phyloP scores from a whole-genome alignment of 1,140 invertebrate species.

The Leptinotarsa defecta region DNA sequence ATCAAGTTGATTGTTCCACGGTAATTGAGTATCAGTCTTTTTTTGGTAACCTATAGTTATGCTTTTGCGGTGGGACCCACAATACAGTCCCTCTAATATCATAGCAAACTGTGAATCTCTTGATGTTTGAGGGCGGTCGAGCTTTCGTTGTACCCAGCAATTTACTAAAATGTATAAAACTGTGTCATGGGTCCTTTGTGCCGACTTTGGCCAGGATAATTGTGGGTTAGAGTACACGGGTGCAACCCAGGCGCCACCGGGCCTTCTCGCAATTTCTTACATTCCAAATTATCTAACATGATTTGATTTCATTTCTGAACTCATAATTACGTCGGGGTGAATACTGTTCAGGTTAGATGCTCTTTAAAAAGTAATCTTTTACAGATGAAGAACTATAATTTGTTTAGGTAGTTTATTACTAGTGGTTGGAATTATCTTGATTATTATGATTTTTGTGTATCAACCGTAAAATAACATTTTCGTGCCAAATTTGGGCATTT shows the following conservation, averaged over 20 bases:
- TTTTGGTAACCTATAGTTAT: conserved; percentile 34
- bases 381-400: conserved; percentile 23
- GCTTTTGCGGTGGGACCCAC: conserved; percentile 33
- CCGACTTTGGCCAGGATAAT: conserved; percentile 29
- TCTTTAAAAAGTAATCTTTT: conserved; percentile 29
- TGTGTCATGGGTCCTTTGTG: conserved; percentile 25
- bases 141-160: conserved; percentile 33
- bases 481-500: too few species aligned
- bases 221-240: conserved; percentile 34
- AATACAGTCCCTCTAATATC: conserved; percentile 21
- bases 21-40: conserved; percentile 15
- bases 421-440: not conserved
- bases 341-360: conserved; percentile 15
- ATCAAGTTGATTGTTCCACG: too few species aligned
- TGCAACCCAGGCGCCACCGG: conserved; percentile 37
- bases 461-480: not conserved
- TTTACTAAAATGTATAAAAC: conserved; percentile 42
- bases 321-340: conserved; percentile 19
- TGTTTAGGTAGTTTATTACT: not conserved
- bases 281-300: conserved; percentile 20
- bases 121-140: conserved; percentile 26
- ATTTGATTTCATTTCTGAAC: conserved; percentile 28
- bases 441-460: conserved; percentile 16
- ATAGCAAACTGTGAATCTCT: conserved; percentile 27
- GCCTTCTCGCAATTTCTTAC: conserved; percentile 20